Evolutionary conservation across 2,888 invertebrate genomes (phyloP), one percentile per base, ranked within the genome.

Genomic region (Fissipunctia ypsillon): DNA sequence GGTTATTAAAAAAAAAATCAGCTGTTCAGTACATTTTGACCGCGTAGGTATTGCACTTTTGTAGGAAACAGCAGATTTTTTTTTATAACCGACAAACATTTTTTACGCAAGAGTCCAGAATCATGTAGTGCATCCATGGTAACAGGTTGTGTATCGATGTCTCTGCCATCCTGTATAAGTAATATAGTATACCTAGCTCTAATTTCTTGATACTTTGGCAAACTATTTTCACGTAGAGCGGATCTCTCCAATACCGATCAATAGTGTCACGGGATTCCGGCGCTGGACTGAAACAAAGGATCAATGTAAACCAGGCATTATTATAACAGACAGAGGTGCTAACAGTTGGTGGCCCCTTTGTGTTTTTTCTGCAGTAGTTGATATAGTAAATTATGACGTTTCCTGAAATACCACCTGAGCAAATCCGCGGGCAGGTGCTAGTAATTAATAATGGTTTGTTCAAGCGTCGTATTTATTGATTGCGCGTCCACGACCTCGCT

Each of bases 401-500:
- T 65, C n/a, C 31, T 35, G 7, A 48, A 38, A 35, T 52, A 19
- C 50, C 54, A 65, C 41, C 14, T 57, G 43, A 57, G 28, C 60
- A 50, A 76, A 76, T 43, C 65, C 25, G 56, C 61, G 56, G 45
- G 56, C 31, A 76, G 22, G 38, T 54, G 60, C 63, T 64, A 76
- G 84, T 86, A 82, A 84, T 88, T 87, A 84, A 86, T 87, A 83
- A 86, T 84, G 75, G 85, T 89, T 88, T 87, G 81, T 74, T 83
- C 74, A 80, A 76, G 67, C 81, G 78, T 72, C 65, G 71, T 85
- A 75, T 83, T 81, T 85, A 82, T 86, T 83, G 77, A 86, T 88
- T 87, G 84, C 83, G 76, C 73, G 80, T 73, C 61, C 76, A 81
- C 81, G 84, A 84, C 79, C 76, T 83, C 75, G 74, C 85, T 83